Conservation (phyloP, 2,113 vertebrate genomes). For the Heptranchias perlo region DNA sequence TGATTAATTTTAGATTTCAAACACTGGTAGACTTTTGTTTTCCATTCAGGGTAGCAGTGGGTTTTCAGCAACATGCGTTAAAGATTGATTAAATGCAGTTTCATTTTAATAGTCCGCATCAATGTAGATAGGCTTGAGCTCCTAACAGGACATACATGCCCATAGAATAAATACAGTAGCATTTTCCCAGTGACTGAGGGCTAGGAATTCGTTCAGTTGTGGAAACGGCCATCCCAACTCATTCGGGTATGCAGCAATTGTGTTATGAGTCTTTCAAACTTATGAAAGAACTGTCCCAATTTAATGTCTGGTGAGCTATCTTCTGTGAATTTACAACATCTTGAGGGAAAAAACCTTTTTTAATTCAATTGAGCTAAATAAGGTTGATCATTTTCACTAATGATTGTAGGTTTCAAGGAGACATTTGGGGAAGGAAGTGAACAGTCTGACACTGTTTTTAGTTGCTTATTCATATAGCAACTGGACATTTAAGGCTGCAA, state of each 20-base stretch:
- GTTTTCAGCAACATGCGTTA: background rate
- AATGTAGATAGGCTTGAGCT: no score
- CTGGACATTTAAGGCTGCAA: background rate
- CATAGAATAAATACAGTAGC: background rate
- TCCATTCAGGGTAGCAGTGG: background rate
- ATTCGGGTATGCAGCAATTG: background rate
- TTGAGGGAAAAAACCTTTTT: background rate
- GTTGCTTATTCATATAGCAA: background rate
- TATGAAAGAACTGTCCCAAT: background rate
- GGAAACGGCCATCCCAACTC: background rate
- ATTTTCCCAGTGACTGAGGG: background rate
- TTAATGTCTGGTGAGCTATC: background rate
- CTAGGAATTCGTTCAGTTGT: background rate
- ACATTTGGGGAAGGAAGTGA: background rate
- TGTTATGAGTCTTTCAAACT: background rate
- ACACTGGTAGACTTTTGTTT: background rate
- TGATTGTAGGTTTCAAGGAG: background rate
- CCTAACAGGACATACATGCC: no score
- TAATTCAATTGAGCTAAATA: background rate
- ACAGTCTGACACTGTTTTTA: background rate
- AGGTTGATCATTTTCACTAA: background rate
- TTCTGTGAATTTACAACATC: background rate
- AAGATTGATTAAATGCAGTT: background rate
- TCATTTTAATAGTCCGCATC: background rate
- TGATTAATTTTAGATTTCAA: background rate